A percentile compares a stretch with the other conserved stretches of the same genome.
Evolutionary conservation across 2,888 invertebrate genomes (phyloP).

Genomic region (Apodemia duryi): DNA sequence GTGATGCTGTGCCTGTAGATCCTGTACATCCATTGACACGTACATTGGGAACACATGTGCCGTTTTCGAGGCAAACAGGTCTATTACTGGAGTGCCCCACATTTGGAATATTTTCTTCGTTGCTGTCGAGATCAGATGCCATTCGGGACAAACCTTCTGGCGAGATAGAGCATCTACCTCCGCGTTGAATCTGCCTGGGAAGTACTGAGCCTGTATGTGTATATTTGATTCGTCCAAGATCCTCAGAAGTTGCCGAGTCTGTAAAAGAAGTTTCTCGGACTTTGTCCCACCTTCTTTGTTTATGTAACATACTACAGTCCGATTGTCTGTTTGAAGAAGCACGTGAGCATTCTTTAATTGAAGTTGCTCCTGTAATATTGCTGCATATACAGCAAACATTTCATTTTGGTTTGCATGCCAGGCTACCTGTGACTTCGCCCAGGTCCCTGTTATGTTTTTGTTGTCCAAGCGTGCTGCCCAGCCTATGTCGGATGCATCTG

Average conservation of each 20-base stretch:
- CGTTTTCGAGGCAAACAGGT: slow-evolving; percentile 25
- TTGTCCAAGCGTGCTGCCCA: slow-evolving; percentile 19
- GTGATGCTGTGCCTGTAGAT: slow-evolving; percentile 14
- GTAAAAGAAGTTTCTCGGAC: slow-evolving; percentile 23
- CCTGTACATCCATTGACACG: slow-evolving; percentile 17
- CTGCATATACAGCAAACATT: slow-evolving; percentile 17
- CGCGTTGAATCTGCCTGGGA: slow-evolving; percentile 37
- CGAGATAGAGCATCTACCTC: slow-evolving; percentile 37
- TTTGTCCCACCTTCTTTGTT: slow-evolving; percentile 35
- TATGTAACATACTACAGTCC: slow-evolving; percentile 29
- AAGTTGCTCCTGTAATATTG: slow-evolving; percentile 8
- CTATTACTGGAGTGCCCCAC: slow-evolving; percentile 28
- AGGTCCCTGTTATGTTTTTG: slow-evolving; percentile 2
- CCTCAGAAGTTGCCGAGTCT: slow-evolving; percentile 18
- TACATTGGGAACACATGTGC: slow-evolving; percentile 23
- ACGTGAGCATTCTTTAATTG: slow-evolving; percentile 25
- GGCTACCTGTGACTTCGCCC: slow-evolving; percentile 6
- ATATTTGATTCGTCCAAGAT: slow-evolving; percentile 15
- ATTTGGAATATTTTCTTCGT: slow-evolving; percentile 24
- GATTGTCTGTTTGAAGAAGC: slow-evolving; percentile 26
- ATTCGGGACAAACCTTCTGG: slow-evolving; percentile 25
- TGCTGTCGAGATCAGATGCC: slow-evolving; percentile 26
- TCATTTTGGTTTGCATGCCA: slow-evolving; percentile 17
- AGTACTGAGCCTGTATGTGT: slow-evolving; percentile 17
- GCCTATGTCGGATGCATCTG: slow-evolving; percentile 29